Evolutionary conservation across 2,113 vertebrate genomes (phyloP).

Genomic region (Macquaria ambigua): DNA sequence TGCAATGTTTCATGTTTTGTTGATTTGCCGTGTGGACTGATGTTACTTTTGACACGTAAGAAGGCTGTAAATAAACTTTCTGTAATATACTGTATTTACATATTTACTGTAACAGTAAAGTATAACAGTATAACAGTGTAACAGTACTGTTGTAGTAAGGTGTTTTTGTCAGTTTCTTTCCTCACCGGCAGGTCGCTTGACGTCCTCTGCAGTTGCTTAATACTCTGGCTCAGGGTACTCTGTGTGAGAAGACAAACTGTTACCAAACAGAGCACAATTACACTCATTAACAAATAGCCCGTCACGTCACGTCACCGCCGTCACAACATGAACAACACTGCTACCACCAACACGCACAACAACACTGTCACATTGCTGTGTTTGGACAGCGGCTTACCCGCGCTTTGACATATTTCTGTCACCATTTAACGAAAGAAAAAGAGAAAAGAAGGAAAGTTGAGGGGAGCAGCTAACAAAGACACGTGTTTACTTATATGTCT

Average conservation of each 20-base stretch:
- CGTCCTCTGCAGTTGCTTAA: slow-evolving; percentile 86
- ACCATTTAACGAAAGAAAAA: slow-evolving; percentile 74
- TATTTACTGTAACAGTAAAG: background rate
- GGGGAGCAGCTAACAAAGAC: background rate
- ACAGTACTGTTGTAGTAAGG: background rate
- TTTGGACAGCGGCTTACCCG: slow-evolving; percentile 84
- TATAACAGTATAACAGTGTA: background rate
- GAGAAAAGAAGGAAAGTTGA: slow-evolving; percentile 13
- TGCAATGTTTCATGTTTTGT: background rate
- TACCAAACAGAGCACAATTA: background rate
- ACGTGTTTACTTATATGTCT: background rate
- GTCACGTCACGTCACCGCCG: slow-evolving; percentile 13
- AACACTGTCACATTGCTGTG: slow-evolving; percentile 10
- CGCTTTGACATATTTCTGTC: slow-evolving; percentile 91
- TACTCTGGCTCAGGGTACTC: slow-evolving; percentile 86
- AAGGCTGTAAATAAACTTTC: background rate
- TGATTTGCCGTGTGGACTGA: background rate
- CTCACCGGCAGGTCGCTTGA: slow-evolving; percentile 88
- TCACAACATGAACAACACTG: slow-evolving; percentile 33
- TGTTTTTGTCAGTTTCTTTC: background rate
- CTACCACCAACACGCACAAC: slow-evolving; percentile 35
- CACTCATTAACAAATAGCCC: background rate
- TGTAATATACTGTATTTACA: background rate
- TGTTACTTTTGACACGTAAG: background rate
- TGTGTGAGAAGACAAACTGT: slow-evolving; percentile 65